phyloP scores from a whole-genome alignment of 1,140 invertebrate species.

The Mizuhopecten yessoensis region DNA sequence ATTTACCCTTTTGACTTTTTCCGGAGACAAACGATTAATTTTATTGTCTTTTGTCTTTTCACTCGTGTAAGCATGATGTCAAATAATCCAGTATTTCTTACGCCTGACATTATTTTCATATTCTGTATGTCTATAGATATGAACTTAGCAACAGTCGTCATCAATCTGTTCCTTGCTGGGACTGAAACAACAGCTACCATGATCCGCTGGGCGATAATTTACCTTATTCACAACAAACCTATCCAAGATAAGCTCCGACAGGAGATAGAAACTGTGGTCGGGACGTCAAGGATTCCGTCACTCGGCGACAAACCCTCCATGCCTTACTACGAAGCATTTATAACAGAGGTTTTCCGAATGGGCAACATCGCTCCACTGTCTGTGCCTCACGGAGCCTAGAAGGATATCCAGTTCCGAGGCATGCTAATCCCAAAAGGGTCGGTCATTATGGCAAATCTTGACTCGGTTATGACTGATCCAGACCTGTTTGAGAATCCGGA shows the following conservation, averaged over 20 bases:
- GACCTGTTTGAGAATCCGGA: slow-evolving; percentile 87
- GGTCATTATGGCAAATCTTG: slow-evolving; percentile 75
- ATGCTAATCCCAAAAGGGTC: slow-evolving; percentile 79
- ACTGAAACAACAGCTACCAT: slow-evolving; percentile 94
- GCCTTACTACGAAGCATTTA: slow-evolving; percentile 64
- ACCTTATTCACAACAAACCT: slow-evolving; percentile 89
- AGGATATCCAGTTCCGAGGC: slow-evolving; percentile 72
- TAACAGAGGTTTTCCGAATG: slow-evolving; percentile 63
- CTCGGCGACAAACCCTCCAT: slow-evolving; percentile 58
- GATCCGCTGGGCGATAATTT: slow-evolving; percentile 93
- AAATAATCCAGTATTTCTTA: too few relatives aligned
- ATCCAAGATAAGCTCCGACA: slow-evolving; percentile 91
- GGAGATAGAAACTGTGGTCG: slow-evolving; percentile 88
- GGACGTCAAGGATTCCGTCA: slow-evolving; percentile 47
- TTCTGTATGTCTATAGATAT: neutral
- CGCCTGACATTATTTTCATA: too few relatives aligned
- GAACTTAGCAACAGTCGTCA: neutral
- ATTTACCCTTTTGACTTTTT: too few relatives aligned
- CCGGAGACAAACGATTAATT: too few relatives aligned
- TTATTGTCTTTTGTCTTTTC: too few relatives aligned
- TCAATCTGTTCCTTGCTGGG: slow-evolving; percentile 93
- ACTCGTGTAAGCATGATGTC: too few relatives aligned
- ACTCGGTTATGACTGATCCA: slow-evolving; percentile 75
- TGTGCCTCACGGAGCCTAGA: slow-evolving; percentile 71
- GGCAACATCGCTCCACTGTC: slow-evolving; percentile 73